Evolutionary conservation across 2,113 vertebrate species (phyloP).

Genomic region (Natator depressus): DNA sequence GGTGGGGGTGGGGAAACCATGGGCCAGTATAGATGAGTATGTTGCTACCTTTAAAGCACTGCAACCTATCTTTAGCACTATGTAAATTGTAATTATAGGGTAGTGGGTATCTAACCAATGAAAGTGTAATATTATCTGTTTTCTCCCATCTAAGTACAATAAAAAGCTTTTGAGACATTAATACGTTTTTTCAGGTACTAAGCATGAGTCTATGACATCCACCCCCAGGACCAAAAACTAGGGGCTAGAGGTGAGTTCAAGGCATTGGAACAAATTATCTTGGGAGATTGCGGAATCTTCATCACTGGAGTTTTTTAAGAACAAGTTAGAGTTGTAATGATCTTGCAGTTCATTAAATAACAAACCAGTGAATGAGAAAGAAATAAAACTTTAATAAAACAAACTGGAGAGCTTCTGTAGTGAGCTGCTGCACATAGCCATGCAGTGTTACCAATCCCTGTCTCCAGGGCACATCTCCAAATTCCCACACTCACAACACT

Average conservation of each 20-base stretch:
- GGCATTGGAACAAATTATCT: not conserved
- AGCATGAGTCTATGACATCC: not conserved
- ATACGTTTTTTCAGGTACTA: not conserved
- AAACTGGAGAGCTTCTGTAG: too few relatives aligned
- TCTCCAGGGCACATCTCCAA: too few relatives aligned
- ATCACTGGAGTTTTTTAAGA: too few relatives aligned
- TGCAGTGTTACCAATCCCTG: too few relatives aligned
- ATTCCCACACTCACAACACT: too few relatives aligned
- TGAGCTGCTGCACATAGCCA: too few relatives aligned
- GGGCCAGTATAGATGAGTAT: not conserved
- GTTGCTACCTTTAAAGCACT: constrained; percentile 18
- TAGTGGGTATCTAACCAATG: not conserved
- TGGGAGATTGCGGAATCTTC: too few relatives aligned
- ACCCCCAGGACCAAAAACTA: not conserved
- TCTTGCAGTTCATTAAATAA: too few relatives aligned
- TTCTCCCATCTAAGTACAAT: not conserved
- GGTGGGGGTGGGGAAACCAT: not conserved
- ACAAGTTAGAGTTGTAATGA: too few relatives aligned
- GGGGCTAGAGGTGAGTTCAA: not conserved
- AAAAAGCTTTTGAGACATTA: not conserved
- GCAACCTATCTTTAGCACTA: not conserved
- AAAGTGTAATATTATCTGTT: not conserved
- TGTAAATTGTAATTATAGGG: not conserved
- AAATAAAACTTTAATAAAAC: too few relatives aligned
- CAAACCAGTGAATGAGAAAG: too few relatives aligned